Percentiles rank a stretch among this genome's conserved stretches.
phyloP scores from a whole-genome alignment of 2,113 vertebrate genomes.

The Sorex fumeus region DNA sequence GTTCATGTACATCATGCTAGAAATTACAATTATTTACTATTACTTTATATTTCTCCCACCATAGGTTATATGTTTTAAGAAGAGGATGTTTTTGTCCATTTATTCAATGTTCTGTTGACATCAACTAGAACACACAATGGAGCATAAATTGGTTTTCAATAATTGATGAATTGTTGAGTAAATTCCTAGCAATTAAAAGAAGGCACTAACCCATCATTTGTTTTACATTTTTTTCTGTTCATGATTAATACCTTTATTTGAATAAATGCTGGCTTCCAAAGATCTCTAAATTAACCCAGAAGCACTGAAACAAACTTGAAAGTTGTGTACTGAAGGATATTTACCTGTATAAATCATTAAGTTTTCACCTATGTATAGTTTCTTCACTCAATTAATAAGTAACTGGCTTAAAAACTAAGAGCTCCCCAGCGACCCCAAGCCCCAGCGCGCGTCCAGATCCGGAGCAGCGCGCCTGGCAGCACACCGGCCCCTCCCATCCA shows the following conservation, averaged over 20 bases:
- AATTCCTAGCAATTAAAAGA: constrained; percentile 19
- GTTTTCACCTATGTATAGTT: neutral
- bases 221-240: constrained; percentile 22
- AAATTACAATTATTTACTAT: neutral
- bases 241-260: constrained; percentile 37
- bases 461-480: no score
- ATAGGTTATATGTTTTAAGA: neutral
- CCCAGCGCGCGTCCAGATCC: no score
- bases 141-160: neutral
- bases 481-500: no score
- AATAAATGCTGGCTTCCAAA: neutral
- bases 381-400: neutral
- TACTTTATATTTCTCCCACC: constrained; percentile 45
- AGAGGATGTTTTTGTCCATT: neutral
- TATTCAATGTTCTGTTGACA: neutral
- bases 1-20: neutral
- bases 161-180: constrained; percentile 46
- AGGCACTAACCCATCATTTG: neutral
- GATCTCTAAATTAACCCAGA: neutral
- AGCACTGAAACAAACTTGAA: neutral
- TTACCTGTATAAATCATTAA: neutral
- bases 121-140: neutral
- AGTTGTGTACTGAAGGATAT: neutral
- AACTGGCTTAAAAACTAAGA: neutral
- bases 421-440: no score